phyloP scores from a whole-genome alignment of 2,797 vertebrate species.

The Lacerta viridis region DNA sequence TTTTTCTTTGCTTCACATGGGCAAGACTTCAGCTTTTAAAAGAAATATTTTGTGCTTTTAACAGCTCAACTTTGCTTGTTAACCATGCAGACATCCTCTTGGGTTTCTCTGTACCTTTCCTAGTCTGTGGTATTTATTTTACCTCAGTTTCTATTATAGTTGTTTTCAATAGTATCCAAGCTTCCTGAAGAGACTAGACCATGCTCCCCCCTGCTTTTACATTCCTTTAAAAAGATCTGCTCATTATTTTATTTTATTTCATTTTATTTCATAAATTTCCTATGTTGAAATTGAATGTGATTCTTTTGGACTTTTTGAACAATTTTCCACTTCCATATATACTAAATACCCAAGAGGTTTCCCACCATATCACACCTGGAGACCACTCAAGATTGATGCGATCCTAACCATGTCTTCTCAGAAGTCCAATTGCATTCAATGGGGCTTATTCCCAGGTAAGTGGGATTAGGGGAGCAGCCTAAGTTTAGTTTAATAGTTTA shows the following conservation, averaged over 20 bases:
- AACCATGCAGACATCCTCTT: neutral
- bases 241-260: neutral
- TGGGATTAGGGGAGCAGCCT: too few species aligned
- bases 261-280: too few species aligned
- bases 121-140: constrained; percentile 1
- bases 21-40: neutral
- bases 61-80: neutral
- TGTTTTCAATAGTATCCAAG: neutral
- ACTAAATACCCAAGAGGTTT: neutral
- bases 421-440: too few species aligned
- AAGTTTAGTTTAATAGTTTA: too few species aligned
- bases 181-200: neutral
- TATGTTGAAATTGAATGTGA: neutral
- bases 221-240: neutral
- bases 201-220: too few species aligned
- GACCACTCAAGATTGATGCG: neutral
- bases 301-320: neutral
- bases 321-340: neutral
- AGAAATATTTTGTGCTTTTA: neutral
- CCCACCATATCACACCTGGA: neutral
- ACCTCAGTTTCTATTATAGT: neutral
- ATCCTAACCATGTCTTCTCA: too few species aligned
- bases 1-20: neutral
- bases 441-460: too few species aligned
- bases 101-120: neutral